Evolutionary conservation across 1,140 invertebrate species (phyloP).

Genomic region (Akabosia matsudoensis): DNA sequence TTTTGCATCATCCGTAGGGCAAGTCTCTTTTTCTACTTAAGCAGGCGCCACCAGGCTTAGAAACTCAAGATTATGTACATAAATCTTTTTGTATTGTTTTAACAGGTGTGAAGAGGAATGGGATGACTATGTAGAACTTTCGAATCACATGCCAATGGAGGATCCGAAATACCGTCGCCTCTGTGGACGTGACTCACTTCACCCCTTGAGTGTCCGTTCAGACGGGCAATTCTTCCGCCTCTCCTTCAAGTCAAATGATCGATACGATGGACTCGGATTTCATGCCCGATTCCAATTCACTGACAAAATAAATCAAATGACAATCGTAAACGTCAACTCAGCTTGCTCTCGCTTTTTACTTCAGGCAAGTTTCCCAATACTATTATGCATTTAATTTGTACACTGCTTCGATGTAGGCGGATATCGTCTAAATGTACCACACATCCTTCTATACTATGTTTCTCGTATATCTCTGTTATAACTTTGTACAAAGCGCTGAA

Average conservation of each 20-base stretch:
- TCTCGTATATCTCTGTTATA: too few species aligned
- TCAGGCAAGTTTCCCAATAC: neutral
- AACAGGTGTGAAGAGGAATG: conserved; percentile 54
- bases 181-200: conserved; percentile 66
- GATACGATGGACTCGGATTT: conserved; percentile 88
- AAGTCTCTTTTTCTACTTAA: too few species aligned
- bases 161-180: conserved; percentile 81
- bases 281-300: conserved; percentile 83
- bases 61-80: too few species aligned
- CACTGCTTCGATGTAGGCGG: too few species aligned
- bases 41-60: too few species aligned
- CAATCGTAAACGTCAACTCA: conserved; percentile 32
- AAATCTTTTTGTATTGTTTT: conserved; percentile 30
- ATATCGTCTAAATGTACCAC: too few species aligned
- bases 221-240: conserved; percentile 90
- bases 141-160: conserved; percentile 74
- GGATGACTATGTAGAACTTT: conserved; percentile 85
- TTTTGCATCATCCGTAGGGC: too few species aligned
- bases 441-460: too few species aligned
- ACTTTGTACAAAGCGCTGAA: too few species aligned
- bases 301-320: conserved; percentile 46
- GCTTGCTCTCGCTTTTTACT: neutral
- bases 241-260: conserved; percentile 87
- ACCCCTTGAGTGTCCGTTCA: conserved; percentile 66
- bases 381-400: too few species aligned